Evolutionary conservation across 2,113 vertebrate species (phyloP).

Genomic region (Haplochromis burtoni): DNA sequence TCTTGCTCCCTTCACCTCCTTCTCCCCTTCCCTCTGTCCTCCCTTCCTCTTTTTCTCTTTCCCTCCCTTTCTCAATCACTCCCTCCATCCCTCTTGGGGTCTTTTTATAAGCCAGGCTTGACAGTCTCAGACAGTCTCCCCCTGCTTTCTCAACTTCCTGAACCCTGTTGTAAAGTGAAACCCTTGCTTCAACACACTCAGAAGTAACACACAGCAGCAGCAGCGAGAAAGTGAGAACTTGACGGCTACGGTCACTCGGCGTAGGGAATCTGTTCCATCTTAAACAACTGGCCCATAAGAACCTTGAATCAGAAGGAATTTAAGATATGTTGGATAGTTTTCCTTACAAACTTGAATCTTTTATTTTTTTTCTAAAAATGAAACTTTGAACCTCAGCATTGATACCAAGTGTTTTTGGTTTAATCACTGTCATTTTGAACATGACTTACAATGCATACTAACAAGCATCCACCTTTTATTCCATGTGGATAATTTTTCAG

Average conservation of each 20-base stretch:
- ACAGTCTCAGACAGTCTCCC: conserved; percentile 45
- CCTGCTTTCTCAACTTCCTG: conserved; percentile 49
- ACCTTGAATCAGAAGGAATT: background rate
- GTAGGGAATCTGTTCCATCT: conserved; percentile 8
- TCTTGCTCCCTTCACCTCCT: conserved; percentile 7
- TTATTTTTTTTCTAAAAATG: background rate
- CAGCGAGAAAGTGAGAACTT: background rate
- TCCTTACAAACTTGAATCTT: background rate
- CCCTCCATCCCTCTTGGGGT: conserved; percentile 31
- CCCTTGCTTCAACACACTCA: background rate
- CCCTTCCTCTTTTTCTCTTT: background rate
- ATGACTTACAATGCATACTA: background rate
- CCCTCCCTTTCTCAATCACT: conserved; percentile 17
- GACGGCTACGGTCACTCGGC: background rate
- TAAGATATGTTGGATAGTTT: background rate
- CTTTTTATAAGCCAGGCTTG: conserved; percentile 58
- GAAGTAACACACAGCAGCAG: background rate
- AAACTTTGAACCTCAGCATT: background rate
- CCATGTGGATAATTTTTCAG: background rate
- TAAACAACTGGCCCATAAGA: background rate
- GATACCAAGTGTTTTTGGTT: background rate
- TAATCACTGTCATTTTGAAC: background rate
- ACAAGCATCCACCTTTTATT: background rate
- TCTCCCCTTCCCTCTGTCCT: background rate
- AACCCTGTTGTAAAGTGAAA: conserved; percentile 49